Evolutionary conservation across 30 jellyfish, hydroid and myxozoan species (phyloP), one percentile per base, ranked within the genome.

Genomic region (Pseudorhiza aurosa): DNA sequence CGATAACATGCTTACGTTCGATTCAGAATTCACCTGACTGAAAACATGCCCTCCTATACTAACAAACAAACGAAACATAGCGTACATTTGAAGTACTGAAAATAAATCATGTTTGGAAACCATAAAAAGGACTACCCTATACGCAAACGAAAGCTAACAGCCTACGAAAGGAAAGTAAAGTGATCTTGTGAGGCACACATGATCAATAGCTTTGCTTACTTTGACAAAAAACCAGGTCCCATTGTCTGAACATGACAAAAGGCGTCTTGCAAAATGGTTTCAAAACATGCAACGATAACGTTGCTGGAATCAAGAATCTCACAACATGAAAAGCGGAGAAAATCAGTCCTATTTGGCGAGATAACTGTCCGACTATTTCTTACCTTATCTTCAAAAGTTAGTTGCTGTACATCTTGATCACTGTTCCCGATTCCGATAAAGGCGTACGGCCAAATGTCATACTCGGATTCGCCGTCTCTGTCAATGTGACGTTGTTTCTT

Each of bases 311-410:
- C 50, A 39, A n/a, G n/a, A n/a, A n/a, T n/a, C n/a, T n/a, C n/a
- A n/a, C n/a, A n/a, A 39, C 12, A 39, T 12, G 12, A 12, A 39
- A 39, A 39, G 50, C 50, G 12, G 50, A 39, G 7, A 12, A 12
- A 39, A 39, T 39, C 12, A 39, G 12, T 39, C 50, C 50, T 5
- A 39, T 39, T 5, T 39, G 50, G 12, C n/a, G 50, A 39, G 50
- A 27, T 4, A 46, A 46, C 21, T 14, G 15, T 3, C 21, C 60
- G 15, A 46, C 6, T 2, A 46, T 14, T 46, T 4, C 26, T 10
- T 67, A 90, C 98, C 98, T 91, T 91, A 42, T 91, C 98, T 70
- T 91, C 98, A 63, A 92, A 92, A 2, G 98, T 88, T 1, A 87
- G 78, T 49, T 94, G 99, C 29, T 94, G 99, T 10, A 88, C 89